phyloP scores from a whole-genome alignment of 2,888 invertebrate genomes.

The Romanomermis culicivorax region DNA sequence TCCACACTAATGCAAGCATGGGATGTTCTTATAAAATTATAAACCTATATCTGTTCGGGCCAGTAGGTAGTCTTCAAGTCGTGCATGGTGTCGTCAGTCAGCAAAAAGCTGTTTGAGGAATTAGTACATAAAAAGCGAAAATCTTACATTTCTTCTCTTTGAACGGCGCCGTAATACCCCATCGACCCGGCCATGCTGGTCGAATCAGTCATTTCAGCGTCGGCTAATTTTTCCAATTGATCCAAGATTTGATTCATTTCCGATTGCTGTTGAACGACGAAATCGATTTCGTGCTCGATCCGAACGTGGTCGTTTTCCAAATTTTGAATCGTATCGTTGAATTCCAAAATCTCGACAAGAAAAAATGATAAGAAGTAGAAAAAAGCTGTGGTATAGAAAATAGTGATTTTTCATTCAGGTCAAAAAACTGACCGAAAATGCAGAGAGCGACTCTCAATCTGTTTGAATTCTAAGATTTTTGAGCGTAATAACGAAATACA shows the following conservation, averaged over 20 bases:
- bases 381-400: slow-evolving; percentile 9
- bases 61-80: too few species aligned
- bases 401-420: too few species aligned
- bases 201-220: not conserved
- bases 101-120: too few species aligned
- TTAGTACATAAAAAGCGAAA: not conserved
- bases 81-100: too few species aligned
- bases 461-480: too few species aligned
- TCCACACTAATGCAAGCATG: too few species aligned
- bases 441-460: too few species aligned
- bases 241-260: slow-evolving; percentile 66
- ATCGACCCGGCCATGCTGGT: not conserved
- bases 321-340: slow-evolving; percentile 64
- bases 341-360: slow-evolving; percentile 45
- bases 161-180: not conserved
- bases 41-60: too few species aligned
- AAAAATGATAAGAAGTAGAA: not conserved
- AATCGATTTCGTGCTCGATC: slow-evolving; percentile 75
- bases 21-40: too few species aligned
- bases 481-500: too few species aligned
- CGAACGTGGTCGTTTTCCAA: slow-evolving; percentile 71
- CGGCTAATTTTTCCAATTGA: slow-evolving; percentile 46
- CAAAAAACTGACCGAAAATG: too few species aligned
- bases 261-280: slow-evolving; percentile 68
- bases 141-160: slow-evolving; percentile 7